A percentile compares a stretch with the other conserved stretches of the same genome.
Evolutionary conservation across 2,797 vertebrate genomes (phyloP).

Genomic region (Pachyuromys duprasi): DNA sequence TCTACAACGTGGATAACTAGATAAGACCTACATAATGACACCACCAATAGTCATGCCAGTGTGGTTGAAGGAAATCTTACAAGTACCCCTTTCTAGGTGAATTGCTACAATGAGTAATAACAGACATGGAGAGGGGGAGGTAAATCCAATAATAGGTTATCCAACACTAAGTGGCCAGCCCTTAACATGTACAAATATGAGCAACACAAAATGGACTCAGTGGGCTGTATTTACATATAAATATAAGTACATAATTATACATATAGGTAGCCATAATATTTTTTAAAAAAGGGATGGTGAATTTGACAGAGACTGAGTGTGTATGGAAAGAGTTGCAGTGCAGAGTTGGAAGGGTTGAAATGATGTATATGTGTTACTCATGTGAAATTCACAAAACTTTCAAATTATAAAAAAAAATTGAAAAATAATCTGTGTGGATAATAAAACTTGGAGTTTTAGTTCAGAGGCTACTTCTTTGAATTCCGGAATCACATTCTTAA

Average conservation of each 20-base stretch:
- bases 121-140: accelerated
- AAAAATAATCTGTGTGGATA: background rate
- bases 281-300: background rate
- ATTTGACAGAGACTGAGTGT: background rate
- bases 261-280: background rate
- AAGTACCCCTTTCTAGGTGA: background rate
- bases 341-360: background rate
- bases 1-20: background rate
- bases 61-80: background rate
- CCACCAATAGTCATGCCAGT: background rate
- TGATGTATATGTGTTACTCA: background rate
- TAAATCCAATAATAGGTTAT: background rate
- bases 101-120: background rate
- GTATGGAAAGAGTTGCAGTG: background rate
- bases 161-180: background rate
- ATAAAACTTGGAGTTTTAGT: background rate
- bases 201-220: background rate
- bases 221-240: background rate
- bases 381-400: background rate
- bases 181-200: background rate
- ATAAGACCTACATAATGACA: background rate
- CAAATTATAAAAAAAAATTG: background rate
- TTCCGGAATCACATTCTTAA: background rate
- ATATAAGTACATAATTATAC: background rate
- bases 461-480: background rate